Conservation (phyloP, 2,888 invertebrate species). For the Ditylenchus weischeri region DNA sequence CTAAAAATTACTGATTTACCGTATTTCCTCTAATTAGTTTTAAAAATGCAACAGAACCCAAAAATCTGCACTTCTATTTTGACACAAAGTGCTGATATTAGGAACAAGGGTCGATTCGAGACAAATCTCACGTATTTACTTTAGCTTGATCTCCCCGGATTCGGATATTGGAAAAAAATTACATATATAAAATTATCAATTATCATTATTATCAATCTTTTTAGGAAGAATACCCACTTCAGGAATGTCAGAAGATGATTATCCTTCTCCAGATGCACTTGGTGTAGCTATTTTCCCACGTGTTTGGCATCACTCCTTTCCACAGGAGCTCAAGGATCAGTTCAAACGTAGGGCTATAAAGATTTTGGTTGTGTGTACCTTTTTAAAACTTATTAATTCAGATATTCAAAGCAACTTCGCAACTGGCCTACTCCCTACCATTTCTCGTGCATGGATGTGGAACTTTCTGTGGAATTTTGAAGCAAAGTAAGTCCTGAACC, state of each 20-base stretch:
- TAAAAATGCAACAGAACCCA: no score
- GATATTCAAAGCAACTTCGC: conserved; percentile 92
- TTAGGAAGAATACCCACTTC: conserved; percentile 14
- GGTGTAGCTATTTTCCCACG: conserved; percentile 27
- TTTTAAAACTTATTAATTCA: conserved; percentile 64
- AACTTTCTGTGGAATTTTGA: conserved; percentile 97
- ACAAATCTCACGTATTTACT: no score
- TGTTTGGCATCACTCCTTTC: conserved; percentile 33
- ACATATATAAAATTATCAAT: no score
- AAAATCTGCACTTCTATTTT: no score
- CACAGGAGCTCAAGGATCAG: conserved; percentile 48
- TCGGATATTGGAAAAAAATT: no score
- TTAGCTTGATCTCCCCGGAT: no score
- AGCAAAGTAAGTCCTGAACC: conserved; percentile 67
- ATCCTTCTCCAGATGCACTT: conserved; percentile 17
- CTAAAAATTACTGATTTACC: no score
- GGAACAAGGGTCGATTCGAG: no score
- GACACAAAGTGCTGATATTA: no score
- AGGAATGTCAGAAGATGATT: conserved; percentile 27
- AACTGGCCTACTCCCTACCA: conserved; percentile 95
- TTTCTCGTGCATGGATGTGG: conserved; percentile 91
- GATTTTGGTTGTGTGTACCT: neutral
- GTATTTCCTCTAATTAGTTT: no score
- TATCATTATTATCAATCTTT: no score
- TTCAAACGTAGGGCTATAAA: conserved; percentile 41